These are phyloP conservation scores for Anarrhichthys ocellatus DNA, from an alignment of 2,113 vertebrate species.

Conservation along the genomic window DNA sequence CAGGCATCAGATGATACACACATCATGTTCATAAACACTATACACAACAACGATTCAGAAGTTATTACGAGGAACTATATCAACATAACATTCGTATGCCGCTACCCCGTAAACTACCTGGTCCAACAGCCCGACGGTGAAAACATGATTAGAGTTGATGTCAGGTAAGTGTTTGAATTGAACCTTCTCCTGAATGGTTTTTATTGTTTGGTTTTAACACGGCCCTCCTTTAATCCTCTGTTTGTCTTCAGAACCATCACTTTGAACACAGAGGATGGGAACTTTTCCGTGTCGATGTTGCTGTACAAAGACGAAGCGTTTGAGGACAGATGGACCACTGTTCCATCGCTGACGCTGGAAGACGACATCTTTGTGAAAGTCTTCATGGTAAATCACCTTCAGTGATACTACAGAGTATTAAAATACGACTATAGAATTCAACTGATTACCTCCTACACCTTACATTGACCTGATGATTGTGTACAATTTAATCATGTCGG, in stretches of 20 bases:
- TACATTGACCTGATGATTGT: neutral
- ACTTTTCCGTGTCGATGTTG: constrained; percentile 84
- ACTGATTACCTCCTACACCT: neutral
- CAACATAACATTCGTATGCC: constrained; percentile 84
- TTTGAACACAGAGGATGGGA: constrained; percentile 84
- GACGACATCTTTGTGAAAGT: constrained; percentile 85
- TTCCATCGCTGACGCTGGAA: constrained; percentile 82
- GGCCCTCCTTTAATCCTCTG: neutral
- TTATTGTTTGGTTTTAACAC: neutral
- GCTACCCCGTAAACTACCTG: constrained; percentile 84
- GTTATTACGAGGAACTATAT: constrained; percentile 83
- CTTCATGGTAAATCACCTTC: constrained; percentile 75
- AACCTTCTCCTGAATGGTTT: neutral
- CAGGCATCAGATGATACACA: constrained; percentile 80
- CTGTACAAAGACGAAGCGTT: constrained; percentile 84
- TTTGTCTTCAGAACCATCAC: constrained; percentile 79
- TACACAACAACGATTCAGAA: constrained; percentile 82
- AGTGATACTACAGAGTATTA: neutral
- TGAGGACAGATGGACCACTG: constrained; percentile 80
- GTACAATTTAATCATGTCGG: neutral
- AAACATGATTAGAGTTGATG: constrained; percentile 82
- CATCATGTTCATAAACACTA: constrained; percentile 85
- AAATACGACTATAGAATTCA: neutral
- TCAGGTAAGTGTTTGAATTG: constrained; percentile 61
- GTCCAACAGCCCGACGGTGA: constrained; percentile 81